Evolutionary conservation across 1,140 invertebrate genomes (phyloP).

Genomic region (Heliothis virescens): DNA sequence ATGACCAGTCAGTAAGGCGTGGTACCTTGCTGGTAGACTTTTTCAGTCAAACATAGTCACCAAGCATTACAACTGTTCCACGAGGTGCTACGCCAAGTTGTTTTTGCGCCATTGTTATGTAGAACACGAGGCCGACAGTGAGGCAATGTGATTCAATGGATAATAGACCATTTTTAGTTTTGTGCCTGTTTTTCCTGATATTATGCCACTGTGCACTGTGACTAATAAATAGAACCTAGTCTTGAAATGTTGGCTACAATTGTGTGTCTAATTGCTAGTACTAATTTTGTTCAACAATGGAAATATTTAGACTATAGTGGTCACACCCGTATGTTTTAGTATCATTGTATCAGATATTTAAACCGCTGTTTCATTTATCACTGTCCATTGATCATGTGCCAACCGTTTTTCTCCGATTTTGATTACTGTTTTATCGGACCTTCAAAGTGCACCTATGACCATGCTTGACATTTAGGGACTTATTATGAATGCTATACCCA

Average conservation of each 20-base stretch:
- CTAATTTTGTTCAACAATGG: not conserved
- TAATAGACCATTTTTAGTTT: conserved; percentile 43
- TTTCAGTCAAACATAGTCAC: not conserved
- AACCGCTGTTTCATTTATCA: too few relatives aligned
- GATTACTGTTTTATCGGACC: too few relatives aligned
- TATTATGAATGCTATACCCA: too few relatives aligned
- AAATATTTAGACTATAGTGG: not conserved
- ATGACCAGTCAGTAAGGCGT: conserved; percentile 13
- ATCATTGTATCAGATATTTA: too few relatives aligned
- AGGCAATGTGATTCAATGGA: conserved; percentile 40
- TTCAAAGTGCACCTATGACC: too few relatives aligned
- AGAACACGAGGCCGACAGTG: conserved; percentile 33
- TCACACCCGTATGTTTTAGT: too few relatives aligned
- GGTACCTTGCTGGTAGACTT: not conserved
- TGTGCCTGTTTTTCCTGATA: conserved; percentile 10
- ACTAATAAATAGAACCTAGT: not conserved
- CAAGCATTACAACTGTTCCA: not conserved
- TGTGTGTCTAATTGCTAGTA: not conserved
- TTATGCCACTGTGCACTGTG: not conserved
- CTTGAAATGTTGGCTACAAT: not conserved
- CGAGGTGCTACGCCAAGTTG: not conserved
- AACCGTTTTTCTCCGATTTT: too few relatives aligned
- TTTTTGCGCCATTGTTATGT: conserved; percentile 44
- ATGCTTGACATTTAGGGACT: too few relatives aligned
- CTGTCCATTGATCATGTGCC: too few relatives aligned